Evolutionary conservation across 2,888 invertebrate species (phyloP), one percentile per base, ranked within the genome.

Genomic region (Ariolimax columbianus): DNA sequence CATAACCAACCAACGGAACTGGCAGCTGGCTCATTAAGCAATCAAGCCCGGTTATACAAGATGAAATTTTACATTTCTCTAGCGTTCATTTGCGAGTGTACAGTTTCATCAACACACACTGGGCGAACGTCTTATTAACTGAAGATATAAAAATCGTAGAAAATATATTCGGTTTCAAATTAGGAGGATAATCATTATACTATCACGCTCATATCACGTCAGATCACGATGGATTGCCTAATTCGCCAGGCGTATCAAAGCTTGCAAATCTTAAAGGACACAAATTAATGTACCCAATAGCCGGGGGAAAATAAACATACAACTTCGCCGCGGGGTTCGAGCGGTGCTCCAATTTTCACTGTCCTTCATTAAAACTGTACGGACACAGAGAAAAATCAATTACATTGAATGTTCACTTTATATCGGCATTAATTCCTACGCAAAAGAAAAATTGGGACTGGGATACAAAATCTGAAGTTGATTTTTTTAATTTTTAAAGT

Each of bases 271-370:
- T 79, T 68, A 79, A 68, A 79, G 47, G 66, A 79, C 79, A 79
- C 79, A 79, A 79, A 79, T 79, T 63, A 79, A 79, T 79, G 79
- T 66, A 79, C 79, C 68, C 79, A 47, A 23, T 63, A 66, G 66
- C 79, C 66, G 79, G 19, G 19, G 43, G 30, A 79, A 79, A 79
- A 79, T 79, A 79, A 79, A 79, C 79, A 79, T 79, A 66, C 23
- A 68, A 43, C 66, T 9, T 30, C 43, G 79, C 66, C 63, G 30
- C 43, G 3, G 47, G 43, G 79, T 79, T 79, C 79, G 79, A 79
- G 79, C 79, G 11, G 79, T 79, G 79, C 79, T 63, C 9, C 63
- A 79, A 79, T 79, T 63, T 79, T 66, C 68, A 6, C 33, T 40
- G 79, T 79, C 79, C 40, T 30, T 79, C 79, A 79, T 79, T 66